Evolutionary conservation across 2,113 vertebrate genomes (phyloP).

Genomic region (Aptenodytes patagonicus): DNA sequence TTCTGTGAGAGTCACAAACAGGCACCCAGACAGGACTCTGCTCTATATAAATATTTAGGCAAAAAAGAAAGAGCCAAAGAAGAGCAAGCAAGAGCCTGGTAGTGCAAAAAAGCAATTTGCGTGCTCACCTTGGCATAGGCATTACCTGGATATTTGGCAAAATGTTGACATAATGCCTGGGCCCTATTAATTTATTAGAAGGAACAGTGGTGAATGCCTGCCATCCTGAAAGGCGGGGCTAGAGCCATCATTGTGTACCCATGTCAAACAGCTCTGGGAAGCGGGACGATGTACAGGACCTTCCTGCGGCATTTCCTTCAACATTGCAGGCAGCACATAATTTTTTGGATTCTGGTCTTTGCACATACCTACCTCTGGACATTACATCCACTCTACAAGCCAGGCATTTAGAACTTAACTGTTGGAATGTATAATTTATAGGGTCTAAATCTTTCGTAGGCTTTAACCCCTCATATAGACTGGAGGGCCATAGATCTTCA

Average conservation of each 20-base stretch:
- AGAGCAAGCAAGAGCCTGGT: background rate
- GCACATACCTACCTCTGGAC: background rate
- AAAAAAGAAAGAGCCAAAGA: background rate
- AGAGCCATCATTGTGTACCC: background rate
- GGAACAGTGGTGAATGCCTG: background rate
- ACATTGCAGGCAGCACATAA: background rate
- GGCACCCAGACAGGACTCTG: background rate
- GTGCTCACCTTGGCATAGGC: background rate
- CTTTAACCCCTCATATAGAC: background rate
- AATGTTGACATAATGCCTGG: background rate
- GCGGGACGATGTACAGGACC: fast-evolving
- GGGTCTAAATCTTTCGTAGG: background rate
- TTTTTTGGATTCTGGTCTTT: background rate
- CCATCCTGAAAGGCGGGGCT: background rate
- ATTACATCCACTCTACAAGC: background rate
- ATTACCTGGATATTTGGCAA: background rate
- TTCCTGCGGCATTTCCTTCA: background rate
- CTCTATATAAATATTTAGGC: background rate
- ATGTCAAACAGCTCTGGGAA: background rate
- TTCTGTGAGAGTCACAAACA: background rate
- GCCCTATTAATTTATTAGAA: background rate
- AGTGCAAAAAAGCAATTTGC: background rate
- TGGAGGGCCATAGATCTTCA: background rate
- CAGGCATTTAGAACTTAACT: background rate
- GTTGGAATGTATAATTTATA: background rate